These are phyloP conservation scores for Tetramorium parvispinum DNA, from an alignment of 1,140 invertebrate species.

Conservation along the genomic window DNA sequence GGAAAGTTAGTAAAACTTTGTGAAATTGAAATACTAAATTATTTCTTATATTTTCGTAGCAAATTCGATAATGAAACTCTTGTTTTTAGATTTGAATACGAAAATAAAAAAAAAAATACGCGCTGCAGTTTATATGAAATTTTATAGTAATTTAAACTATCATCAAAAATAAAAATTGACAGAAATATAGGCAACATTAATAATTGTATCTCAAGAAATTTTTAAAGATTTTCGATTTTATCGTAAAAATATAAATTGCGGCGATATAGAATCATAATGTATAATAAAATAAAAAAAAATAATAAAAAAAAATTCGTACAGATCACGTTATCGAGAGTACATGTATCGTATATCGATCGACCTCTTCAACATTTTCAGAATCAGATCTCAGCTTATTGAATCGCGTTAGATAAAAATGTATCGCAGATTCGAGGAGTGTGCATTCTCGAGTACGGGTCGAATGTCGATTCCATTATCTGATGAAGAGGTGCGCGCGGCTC, in stretches of 20 bases:
- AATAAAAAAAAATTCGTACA: not conserved
- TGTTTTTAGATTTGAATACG: not conserved
- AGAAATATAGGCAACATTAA: not conserved
- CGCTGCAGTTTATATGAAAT: not conserved
- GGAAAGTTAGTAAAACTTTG: not conserved
- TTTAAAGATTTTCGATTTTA: not conserved
- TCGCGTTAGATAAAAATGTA: slow-evolving; percentile 11
- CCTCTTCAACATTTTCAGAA: not conserved
- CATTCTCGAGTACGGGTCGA: slow-evolving; percentile 27
- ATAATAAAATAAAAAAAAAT: too few species aligned
- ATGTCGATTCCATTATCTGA: slow-evolving; percentile 36
- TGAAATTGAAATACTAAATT: not conserved
- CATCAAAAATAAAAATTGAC: not conserved
- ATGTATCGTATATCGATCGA: not conserved
- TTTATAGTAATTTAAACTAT: not conserved
- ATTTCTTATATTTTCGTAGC: not conserved
- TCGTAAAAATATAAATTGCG: not conserved
- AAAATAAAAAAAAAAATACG: not conserved
- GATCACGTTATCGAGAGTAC: not conserved
- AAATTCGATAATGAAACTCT: not conserved
- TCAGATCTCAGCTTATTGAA: slow-evolving; percentile 10
- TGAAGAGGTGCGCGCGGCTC: not conserved
- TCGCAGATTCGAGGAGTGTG: not conserved
- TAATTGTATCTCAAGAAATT: not conserved
- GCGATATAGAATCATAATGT: not conserved